Conservation (phyloP, 2,888 invertebrate species). For the Dasysyrphus tricinctus region DNA sequence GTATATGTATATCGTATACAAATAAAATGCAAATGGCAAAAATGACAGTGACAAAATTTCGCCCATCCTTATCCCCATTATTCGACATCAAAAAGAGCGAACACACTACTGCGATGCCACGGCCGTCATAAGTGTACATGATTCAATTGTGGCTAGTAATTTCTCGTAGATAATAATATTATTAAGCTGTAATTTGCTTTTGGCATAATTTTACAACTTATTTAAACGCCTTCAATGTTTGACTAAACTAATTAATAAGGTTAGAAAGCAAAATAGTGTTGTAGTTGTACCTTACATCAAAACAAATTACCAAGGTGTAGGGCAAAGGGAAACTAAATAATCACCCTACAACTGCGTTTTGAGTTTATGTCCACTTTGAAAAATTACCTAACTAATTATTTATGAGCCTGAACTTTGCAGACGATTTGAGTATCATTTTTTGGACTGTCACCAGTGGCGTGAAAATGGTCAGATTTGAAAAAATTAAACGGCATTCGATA, state of each 20-base stretch:
- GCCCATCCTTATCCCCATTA: neutral
- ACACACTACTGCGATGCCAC: too few relatives aligned
- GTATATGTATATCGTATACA: slow-evolving; percentile 5
- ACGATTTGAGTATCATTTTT: too few relatives aligned
- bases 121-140: neutral
- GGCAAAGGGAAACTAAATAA: too few relatives aligned
- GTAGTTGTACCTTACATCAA: neutral
- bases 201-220: slow-evolving; percentile 45
- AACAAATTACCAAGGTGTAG: neutral
- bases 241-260: neutral
- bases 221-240: slow-evolving; percentile 25
- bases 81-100: neutral
- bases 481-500: too few relatives aligned
- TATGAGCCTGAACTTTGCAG: too few relatives aligned
- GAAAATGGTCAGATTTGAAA: too few relatives aligned
- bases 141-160: slow-evolving; percentile 42
- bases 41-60: slow-evolving; percentile 8
- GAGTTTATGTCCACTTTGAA: too few relatives aligned
- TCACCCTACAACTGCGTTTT: too few relatives aligned
- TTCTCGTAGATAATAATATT: slow-evolving; percentile 58
- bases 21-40: slow-evolving; percentile 39
- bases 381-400: too few relatives aligned
- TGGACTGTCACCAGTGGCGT: too few relatives aligned
- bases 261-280: neutral
- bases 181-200: slow-evolving; percentile 30